Conservation (phyloP, 2,888 invertebrate genomes). For the Lutraria lutraria region DNA sequence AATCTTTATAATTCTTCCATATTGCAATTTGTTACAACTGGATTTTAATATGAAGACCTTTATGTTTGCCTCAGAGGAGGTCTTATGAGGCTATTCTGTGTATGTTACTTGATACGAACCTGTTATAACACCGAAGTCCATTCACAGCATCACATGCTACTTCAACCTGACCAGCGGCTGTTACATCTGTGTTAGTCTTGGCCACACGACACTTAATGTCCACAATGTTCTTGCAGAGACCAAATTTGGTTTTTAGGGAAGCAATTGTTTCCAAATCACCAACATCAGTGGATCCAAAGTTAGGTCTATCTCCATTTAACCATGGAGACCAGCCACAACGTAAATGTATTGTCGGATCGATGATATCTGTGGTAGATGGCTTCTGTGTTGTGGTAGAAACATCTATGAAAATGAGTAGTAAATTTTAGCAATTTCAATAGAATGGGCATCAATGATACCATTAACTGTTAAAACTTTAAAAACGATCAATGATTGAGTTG, state of each 20-base stretch:
- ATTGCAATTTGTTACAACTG: no score
- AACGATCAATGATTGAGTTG: no score
- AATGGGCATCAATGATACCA: no score
- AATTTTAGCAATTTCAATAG: no score
- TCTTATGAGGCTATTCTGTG: no score
- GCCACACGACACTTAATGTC: constrained; percentile 77
- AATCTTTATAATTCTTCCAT: no score
- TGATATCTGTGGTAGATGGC: constrained; percentile 54
- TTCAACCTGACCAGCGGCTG: constrained; percentile 77
- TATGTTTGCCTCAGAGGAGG: no score
- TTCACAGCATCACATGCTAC: constrained; percentile 80
- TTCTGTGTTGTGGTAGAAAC: constrained; percentile 41
- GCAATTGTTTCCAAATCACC: constrained; percentile 79
- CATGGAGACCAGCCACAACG: constrained; percentile 80
- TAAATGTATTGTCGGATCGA: constrained; percentile 57
- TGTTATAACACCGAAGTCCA: constrained; percentile 82
- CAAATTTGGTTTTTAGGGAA: constrained; percentile 73
- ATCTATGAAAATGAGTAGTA: no score
- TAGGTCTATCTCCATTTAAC: constrained; percentile 78
- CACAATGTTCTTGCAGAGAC: constrained; percentile 77
- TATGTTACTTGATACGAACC: constrained; percentile 58
- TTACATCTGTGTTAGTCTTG: constrained; percentile 69
- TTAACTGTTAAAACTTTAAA: no score
- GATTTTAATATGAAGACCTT: no score
- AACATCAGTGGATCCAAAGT: constrained; percentile 60